phyloP scores from a whole-genome alignment of 2,888 invertebrate genomes.

The Bombyx huttoni region DNA sequence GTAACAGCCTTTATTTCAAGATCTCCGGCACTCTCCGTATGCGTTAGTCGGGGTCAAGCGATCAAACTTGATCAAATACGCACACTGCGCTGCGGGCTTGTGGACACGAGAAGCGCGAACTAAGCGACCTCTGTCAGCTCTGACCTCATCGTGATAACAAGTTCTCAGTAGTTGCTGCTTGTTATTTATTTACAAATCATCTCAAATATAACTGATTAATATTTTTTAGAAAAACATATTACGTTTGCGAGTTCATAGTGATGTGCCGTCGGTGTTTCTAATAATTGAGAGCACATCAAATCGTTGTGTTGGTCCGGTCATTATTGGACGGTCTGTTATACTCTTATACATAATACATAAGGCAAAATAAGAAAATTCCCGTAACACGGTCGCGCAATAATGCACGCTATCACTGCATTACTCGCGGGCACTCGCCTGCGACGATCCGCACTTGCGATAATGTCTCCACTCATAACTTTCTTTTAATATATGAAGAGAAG shows the following conservation, averaged over 20 bases:
- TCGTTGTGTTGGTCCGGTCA: not conserved
- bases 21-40: constrained; percentile 11
- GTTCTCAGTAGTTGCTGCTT: constrained; percentile 19
- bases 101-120: constrained; percentile 9
- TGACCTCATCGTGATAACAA: constrained; percentile 47
- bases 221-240: not conserved
- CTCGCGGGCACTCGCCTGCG: constrained; percentile 38
- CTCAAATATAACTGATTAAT: not conserved
- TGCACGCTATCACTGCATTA: constrained; percentile 42
- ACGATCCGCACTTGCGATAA: constrained; percentile 35
- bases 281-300: no score
- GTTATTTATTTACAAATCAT: constrained; percentile 7
- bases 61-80: constrained; percentile 7
- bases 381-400: constrained; percentile 17
- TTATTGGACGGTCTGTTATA: constrained; percentile 14
- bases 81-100: constrained; percentile 6
- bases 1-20: constrained; percentile 10
- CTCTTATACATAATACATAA: constrained; percentile 44
- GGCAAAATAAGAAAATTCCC: constrained; percentile 45
- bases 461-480: constrained; percentile 48
- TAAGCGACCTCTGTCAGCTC: constrained; percentile 33
- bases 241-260: no score
- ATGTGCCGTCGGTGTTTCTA: no score
- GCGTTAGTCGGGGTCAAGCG: constrained; percentile 22
- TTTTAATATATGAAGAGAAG: constrained; percentile 18